phyloP scores from a whole-genome alignment of 2,888 invertebrate species.

The Tribolium freemani region DNA sequence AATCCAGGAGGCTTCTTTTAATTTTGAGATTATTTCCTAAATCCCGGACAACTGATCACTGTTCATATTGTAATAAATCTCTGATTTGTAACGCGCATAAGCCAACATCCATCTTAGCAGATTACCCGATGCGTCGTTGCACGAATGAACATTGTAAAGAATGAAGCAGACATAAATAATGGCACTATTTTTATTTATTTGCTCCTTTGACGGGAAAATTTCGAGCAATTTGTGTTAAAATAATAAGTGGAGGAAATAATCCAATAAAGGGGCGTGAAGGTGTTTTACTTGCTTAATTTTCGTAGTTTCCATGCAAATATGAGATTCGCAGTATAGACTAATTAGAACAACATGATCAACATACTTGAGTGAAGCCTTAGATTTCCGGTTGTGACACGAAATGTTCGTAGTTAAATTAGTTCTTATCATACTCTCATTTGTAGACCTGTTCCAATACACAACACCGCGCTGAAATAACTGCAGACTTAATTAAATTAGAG shows the following conservation, averaged over 20 bases:
- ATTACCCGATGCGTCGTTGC: slow-evolving; percentile 39
- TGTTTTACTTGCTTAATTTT: slow-evolving; percentile 32
- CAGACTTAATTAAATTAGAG: slow-evolving; percentile 20
- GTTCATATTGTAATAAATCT: slow-evolving; percentile 43
- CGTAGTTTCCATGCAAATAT: slow-evolving; percentile 30
- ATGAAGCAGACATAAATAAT: slow-evolving; percentile 38
- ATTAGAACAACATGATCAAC: slow-evolving; percentile 36
- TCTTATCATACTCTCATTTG: slow-evolving; percentile 29
- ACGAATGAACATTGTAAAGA: slow-evolving; percentile 42
- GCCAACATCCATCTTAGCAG: slow-evolving; percentile 45
- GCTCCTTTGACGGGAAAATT: slow-evolving; percentile 23
- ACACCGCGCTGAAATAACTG: slow-evolving; percentile 7
- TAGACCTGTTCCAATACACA: slow-evolving; percentile 21
- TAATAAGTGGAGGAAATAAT: slow-evolving; percentile 26
- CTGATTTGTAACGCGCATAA: slow-evolving; percentile 46
- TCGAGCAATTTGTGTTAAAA: slow-evolving; percentile 33
- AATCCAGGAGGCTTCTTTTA: neutral
- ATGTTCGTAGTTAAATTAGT: slow-evolving; percentile 36
- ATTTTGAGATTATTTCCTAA: slow-evolving; percentile 22
- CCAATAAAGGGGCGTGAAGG: slow-evolving; percentile 20
- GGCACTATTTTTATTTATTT: slow-evolving; percentile 35
- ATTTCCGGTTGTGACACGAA: slow-evolving; percentile 33
- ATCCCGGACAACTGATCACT: slow-evolving; percentile 40
- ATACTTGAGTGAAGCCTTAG: slow-evolving; percentile 30
- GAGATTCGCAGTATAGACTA: slow-evolving; percentile 27